Percentiles rank a stretch among this genome's conserved stretches.
phyloP scores from a whole-genome alignment of 2,888 invertebrate species.

The Lobophora halterata region DNA sequence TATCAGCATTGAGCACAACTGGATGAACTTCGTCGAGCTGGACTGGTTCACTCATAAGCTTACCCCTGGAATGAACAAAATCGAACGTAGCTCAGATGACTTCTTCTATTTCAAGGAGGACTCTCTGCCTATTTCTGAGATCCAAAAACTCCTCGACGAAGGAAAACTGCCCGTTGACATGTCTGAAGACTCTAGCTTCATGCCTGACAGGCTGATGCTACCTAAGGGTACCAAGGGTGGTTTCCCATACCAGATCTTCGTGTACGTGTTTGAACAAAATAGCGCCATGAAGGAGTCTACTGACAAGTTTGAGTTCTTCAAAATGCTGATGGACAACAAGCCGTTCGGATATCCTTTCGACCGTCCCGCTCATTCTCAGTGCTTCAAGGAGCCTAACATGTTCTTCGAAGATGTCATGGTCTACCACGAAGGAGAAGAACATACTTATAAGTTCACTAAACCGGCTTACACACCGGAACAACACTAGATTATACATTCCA shows the following conservation, averaged over 20 bases:
- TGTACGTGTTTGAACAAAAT: slow-evolving; percentile 80
- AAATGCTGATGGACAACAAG: slow-evolving; percentile 62
- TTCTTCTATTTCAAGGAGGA: slow-evolving; percentile 83
- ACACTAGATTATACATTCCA: slow-evolving; percentile 3
- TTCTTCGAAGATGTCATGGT: slow-evolving; percentile 80
- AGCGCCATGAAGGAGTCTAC: slow-evolving; percentile 55
- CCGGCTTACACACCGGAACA: slow-evolving; percentile 16
- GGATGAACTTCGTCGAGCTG: slow-evolving; percentile 82
- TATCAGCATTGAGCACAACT: slow-evolving; percentile 76
- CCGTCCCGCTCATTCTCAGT: slow-evolving; percentile 59
- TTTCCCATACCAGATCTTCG: slow-evolving; percentile 83
- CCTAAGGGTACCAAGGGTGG: slow-evolving; percentile 87
- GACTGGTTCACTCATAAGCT: slow-evolving; percentile 82
- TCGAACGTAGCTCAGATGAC: slow-evolving; percentile 84
- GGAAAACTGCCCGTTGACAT: slow-evolving; percentile 75
- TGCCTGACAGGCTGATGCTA: slow-evolving; percentile 85
- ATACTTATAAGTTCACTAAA: slow-evolving; percentile 43
- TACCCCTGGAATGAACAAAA: slow-evolving; percentile 82
- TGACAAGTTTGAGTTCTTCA: slow-evolving; percentile 10
- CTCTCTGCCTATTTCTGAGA: slow-evolving; percentile 79
- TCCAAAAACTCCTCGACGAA: slow-evolving; percentile 81
- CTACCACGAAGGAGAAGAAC: slow-evolving; percentile 69
- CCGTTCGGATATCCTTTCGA: slow-evolving; percentile 82
- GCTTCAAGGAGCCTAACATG: slow-evolving; percentile 80
- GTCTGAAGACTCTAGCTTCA: slow-evolving; percentile 77